Base-by-base conservation (phyloP, 2,888 invertebrate species). In the Cenopis cana region DNA sequence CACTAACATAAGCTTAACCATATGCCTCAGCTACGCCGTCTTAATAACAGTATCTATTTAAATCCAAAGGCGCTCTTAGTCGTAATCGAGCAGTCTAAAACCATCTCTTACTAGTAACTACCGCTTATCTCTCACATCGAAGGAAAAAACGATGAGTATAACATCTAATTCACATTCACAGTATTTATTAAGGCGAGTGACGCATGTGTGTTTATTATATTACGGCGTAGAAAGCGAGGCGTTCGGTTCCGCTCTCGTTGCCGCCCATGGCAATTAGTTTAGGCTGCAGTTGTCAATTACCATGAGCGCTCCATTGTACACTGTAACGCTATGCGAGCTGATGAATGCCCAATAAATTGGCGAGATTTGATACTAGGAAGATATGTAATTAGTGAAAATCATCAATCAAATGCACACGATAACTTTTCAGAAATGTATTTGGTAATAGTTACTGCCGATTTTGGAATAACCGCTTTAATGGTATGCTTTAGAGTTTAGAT, bases 211-310 rank as follows among this genome's bases (percentile, higher is more conserved):
- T 69, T 71, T 70, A 61, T 69, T 70, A 64, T 65, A 64, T 65
- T 64, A 64, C 54, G 14, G 52, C 57, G 62, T 59, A 67, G 82
- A 87, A 86, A 86, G 86, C 79, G 82, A 86, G 85, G 84, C 61
- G 71, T 38, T 76, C 41, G 65, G 87, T 87, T 84, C 88, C 87
- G 89, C 85, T 88, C 88, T 88, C 86, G 76, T 89, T 87, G 67
- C 56, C 56, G 36, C 74, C 76, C 73, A 73, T 75, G 77, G 77
- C 82, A 88, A 88, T 88, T 88, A 87, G 78, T 75, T 74, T 77
- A 68, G 75, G 78, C 79, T 79, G 77, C 83, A 86, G 85, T 86
- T 85, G 83, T 77, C 86, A 82, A 85, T 85, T 85, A 85, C 77
- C 68, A 70, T 65, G 73, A 67, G 59, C 33, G 57, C 29, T 20